Evolutionary conservation across 2,113 vertebrate genomes (phyloP), one percentile per base, ranked within the genome.

Genomic region (Myiopsitta monachus): DNA sequence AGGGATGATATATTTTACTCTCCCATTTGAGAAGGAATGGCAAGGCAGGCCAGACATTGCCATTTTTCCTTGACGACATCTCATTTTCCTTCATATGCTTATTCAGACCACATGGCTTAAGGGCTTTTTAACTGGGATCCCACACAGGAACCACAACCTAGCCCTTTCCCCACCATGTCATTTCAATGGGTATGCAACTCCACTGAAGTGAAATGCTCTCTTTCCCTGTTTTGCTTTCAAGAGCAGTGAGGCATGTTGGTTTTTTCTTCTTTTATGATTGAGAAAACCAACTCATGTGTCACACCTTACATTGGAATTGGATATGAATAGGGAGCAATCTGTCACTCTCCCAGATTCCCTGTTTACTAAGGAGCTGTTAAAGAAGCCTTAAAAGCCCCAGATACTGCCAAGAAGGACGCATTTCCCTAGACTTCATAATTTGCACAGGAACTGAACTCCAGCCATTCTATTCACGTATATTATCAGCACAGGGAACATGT

Each of bases 381-480:
- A 88, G 61, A 51, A 75, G n/a, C 11, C 66, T 89, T 41, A 52
- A 83, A 87, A 92, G 14, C 24, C 21, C 12, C 24, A 87, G 21
- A 36, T 13, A 10, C 9, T 0, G 0, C 10, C 41, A 85, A n/a
- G 28, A 78, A 64, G 30, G 52, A 51, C 13, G 7, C 0, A 0
- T 39, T 79, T 6, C 46, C 27, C 55, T 43, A 54, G 19, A n/a
- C 30, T 47, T 92, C 38, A 19, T 18, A 18, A 36, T 54, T 69
- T 81, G 52, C 69, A n/a, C 23, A 38, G 69, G 55, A 63, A 17
- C 46, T 12, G 47, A 75, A 82, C 47, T 72, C 59, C 41, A 51
- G 23, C 2, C 6, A 8, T 27, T 78, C 66, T 66, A 27, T 47
- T 82, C 12, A 27, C 0, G 0, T n/a, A 2, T 11, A 7, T 57